Evolutionary conservation across 2,797 vertebrate species (phyloP).

Genomic region (Dendrocincla tyrannina): DNA sequence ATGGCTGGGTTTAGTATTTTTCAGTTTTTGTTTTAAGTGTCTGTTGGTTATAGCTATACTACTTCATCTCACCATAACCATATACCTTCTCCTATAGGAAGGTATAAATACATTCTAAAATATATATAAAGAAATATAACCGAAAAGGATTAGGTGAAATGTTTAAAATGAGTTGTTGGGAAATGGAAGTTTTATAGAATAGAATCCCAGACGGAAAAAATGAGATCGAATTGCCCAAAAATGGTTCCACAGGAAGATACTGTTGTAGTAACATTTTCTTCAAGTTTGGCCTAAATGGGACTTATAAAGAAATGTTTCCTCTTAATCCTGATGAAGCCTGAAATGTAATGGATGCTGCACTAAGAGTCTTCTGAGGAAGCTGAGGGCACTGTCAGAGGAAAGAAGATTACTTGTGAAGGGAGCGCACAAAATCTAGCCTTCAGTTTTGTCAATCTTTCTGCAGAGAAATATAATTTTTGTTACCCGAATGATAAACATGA

Average conservation of each 20-base stretch:
- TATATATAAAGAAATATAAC: neutral
- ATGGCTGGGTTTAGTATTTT: neutral
- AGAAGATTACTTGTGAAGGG: neutral
- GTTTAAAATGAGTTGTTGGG: neutral
- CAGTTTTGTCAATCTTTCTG: neutral
- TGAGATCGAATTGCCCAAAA: neutral
- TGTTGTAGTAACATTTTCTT: conserved; percentile 42
- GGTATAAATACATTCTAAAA: neutral
- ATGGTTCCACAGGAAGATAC: neutral
- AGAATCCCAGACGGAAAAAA: neutral
- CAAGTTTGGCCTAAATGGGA: conserved; percentile 14
- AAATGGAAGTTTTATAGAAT: neutral
- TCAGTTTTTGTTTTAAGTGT: neutral
- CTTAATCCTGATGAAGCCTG: conserved; percentile 40
- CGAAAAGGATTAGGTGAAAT: neutral
- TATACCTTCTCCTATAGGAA: neutral
- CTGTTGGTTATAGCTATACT: neutral
- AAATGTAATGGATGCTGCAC: neutral
- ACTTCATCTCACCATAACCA: neutral
- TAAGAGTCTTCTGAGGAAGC: neutral
- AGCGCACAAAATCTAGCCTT: neutral
- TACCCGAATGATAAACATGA: neutral
- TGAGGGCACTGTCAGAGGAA: conserved; percentile 5
- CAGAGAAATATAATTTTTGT: neutral
- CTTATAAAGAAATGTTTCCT: conserved; percentile 19